A percentile compares a stretch with the other conserved stretches of the same genome.
Evolutionary conservation across 2,113 vertebrate genomes (phyloP).

Genomic region (Calypte anna): DNA sequence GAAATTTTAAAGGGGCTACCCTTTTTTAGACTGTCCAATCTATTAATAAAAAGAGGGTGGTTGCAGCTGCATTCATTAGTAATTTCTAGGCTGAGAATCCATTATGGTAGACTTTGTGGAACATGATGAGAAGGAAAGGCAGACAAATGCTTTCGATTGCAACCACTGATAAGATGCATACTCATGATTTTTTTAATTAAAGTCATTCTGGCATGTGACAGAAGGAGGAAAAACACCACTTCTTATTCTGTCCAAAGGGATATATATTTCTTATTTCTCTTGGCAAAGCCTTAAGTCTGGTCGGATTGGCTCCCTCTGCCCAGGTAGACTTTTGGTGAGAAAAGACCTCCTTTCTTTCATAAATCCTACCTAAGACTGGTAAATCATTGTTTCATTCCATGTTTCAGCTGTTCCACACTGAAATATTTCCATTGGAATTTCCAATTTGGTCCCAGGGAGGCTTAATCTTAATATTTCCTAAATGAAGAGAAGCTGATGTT

Average conservation of each 20-base stretch:
- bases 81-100: background rate
- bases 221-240: background rate
- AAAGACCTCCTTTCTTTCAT: background rate
- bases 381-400: background rate
- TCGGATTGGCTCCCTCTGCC: background rate
- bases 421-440: background rate
- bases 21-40: background rate
- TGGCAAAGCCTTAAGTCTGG: background rate
- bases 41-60: background rate
- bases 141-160: background rate
- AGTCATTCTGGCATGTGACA: background rate
- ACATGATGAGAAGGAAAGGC: background rate
- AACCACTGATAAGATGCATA: background rate
- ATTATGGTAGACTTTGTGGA: background rate
- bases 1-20: background rate
- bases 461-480: background rate
- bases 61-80: background rate
- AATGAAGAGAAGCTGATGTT: background rate
- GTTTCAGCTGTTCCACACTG: background rate
- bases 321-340: background rate
- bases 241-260: background rate
- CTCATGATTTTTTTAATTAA: background rate
- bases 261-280: background rate
- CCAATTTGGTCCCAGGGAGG: background rate
- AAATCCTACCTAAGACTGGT: background rate